Evolutionary conservation across 92 coral and sea anemone species (phyloP), one percentile per base, ranked within the genome.

Genomic region (Parazoanthus atlanticus): DNA sequence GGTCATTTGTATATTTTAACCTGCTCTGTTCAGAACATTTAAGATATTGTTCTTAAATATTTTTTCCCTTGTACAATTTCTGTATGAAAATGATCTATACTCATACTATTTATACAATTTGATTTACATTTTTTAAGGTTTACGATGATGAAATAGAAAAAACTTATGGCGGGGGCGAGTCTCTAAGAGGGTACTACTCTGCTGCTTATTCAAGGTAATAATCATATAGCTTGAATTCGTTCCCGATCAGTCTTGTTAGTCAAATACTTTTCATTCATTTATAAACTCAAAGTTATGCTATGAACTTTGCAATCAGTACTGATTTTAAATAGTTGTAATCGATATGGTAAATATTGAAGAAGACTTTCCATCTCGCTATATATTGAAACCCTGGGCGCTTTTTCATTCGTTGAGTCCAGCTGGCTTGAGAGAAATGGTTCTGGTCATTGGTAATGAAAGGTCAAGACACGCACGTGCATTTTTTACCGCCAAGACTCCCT

Each of bases 101-200:
- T 71, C 15, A 31, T 36, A 15, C 32, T 31, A 25, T 74, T 36
- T 33, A 30, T 28, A 11, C 8, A 67, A 69, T 64, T 88, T 9
- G 29, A 34, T 43, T 54, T 25, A 9, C 56, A 26, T 34, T 9
- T 40, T 40, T 92, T 31, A 70, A 97, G 99, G 94, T 93, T 28
- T 92, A 94, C 73, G 90, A 93, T 85, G 98, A 92, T 87, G 99
- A 97, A 34, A 97, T 97, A 61, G 95, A 95, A 66, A 90, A 96
- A 38, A 90, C 91, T 0, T 97, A 89, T 86, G 99, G 99, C 8
- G 99, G 99, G 10, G 65, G 91, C 26, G 99, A 97, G 74, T 93
- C 96, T 40, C 82, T 91, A 21, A 89, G 94, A 67, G 94, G 97
- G 17, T 97, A 97, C 85, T 97, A 97, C 84, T 97, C 99, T 17